Conservation (phyloP, 2,888 invertebrate species). For the Cataglyphis altisquamis region DNA sequence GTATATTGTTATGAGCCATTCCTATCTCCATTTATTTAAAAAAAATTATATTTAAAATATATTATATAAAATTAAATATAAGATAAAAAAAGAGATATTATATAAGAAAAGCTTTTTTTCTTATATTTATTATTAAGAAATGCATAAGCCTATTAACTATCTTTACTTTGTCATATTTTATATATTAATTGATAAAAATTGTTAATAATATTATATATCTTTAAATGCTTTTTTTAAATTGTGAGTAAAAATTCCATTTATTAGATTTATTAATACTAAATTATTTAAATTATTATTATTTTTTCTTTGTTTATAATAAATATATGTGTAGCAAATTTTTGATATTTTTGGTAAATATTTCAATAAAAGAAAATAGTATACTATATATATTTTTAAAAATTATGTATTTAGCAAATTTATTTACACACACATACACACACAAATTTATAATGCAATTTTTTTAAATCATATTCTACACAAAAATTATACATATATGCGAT, state of each 20-base stretch:
- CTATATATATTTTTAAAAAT: background rate
- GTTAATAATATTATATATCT: constrained; percentile 8
- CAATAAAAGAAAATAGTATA: background rate
- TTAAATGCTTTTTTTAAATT: background rate
- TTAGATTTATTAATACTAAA: background rate
- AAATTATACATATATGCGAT: background rate
- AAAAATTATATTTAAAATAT: background rate
- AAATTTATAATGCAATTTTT: background rate
- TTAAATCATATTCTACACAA: background rate
- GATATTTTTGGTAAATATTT: background rate
- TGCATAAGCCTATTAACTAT: background rate
- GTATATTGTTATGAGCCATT: background rate
- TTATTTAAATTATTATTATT: background rate
- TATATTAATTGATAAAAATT: background rate
- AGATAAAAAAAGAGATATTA: background rate
- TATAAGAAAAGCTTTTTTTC: background rate
- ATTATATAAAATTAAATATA: background rate
- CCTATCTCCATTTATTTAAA: background rate
- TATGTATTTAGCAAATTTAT: background rate
- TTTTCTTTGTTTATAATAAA: background rate
- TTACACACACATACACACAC: background rate
- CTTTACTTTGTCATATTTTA: background rate
- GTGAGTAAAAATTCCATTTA: background rate
- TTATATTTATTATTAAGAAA: background rate
- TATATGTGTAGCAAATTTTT: background rate